phyloP scores from a whole-genome alignment of 2,113 vertebrate species.

The Corythoichthys haematopterus region DNA sequence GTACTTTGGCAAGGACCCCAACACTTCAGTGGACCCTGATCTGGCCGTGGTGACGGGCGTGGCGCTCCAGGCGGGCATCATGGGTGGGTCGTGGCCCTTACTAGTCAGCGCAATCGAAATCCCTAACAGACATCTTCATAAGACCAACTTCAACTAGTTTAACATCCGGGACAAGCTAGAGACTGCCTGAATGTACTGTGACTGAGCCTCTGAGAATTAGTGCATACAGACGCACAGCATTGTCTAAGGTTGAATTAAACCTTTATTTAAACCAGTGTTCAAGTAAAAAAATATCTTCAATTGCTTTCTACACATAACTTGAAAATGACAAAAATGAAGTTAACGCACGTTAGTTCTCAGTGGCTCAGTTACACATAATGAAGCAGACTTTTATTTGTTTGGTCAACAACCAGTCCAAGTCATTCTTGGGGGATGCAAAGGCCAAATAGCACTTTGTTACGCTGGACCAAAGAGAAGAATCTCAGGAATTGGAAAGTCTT shows the following conservation, averaged over 20 bases:
- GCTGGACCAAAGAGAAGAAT: background rate
- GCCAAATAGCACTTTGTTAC: background rate
- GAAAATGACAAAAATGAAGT: background rate
- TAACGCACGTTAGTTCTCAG: background rate
- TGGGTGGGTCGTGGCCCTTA: conserved; percentile 93
- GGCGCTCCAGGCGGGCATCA: conserved; percentile 93
- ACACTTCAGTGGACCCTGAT: conserved; percentile 93
- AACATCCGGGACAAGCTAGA: background rate
- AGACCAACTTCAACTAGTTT: conserved; percentile 89
- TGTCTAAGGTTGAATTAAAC: background rate
- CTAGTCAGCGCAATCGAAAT: conserved; percentile 97
- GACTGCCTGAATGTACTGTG: background rate
- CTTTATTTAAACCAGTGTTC: background rate
- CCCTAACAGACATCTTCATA: conserved; percentile 87
- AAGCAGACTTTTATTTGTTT: background rate
- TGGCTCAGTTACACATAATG: background rate
- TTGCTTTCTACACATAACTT: background rate
- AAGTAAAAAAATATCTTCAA: background rate
- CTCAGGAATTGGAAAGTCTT: background rate
- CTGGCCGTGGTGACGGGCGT: conserved; percentile 91
- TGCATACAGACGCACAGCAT: background rate
- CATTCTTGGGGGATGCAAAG: background rate
- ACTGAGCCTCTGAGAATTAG: background rate
- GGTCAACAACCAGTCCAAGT: background rate
- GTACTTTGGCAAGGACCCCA: conserved; percentile 92